These are phyloP conservation scores for Cacajao melanocephalus DNA, from an alignment of 2,797 vertebrate species.

Conservation along the genomic window DNA sequence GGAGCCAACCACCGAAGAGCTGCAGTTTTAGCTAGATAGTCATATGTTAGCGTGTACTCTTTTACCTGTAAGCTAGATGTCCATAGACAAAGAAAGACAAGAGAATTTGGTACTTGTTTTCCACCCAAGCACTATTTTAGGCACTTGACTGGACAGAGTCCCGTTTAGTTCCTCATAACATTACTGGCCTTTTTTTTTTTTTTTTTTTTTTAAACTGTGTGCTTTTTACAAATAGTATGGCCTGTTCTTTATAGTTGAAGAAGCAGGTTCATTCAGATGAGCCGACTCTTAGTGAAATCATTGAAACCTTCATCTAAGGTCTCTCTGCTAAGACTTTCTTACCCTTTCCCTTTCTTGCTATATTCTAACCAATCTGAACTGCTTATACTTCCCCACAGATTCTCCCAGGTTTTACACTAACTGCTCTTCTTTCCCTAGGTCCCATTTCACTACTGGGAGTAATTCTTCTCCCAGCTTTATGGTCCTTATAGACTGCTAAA, in stretches of 20 bases:
- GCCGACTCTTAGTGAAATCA: background rate
- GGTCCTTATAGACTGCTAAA: background rate
- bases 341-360: background rate
- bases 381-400: background rate
- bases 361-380: background rate
- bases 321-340: background rate
- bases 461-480: background rate
- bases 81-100: background rate
- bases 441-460: background rate
- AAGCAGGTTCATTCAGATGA: background rate
- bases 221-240: background rate
- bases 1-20: background rate
- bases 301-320: background rate
- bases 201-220: background rate
- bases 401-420: background rate
- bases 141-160: background rate
- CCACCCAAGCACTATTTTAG: background rate
- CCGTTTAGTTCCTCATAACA: background rate
- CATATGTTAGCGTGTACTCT: background rate
- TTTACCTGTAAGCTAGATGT: background rate
- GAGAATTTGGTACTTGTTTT: background rate
- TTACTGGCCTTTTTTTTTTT: background rate
- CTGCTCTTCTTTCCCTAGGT: background rate
- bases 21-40: background rate
- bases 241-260: background rate